Base-by-base conservation (phyloP, 2,797 vertebrate species). In the Coreius guichenoti region DNA sequence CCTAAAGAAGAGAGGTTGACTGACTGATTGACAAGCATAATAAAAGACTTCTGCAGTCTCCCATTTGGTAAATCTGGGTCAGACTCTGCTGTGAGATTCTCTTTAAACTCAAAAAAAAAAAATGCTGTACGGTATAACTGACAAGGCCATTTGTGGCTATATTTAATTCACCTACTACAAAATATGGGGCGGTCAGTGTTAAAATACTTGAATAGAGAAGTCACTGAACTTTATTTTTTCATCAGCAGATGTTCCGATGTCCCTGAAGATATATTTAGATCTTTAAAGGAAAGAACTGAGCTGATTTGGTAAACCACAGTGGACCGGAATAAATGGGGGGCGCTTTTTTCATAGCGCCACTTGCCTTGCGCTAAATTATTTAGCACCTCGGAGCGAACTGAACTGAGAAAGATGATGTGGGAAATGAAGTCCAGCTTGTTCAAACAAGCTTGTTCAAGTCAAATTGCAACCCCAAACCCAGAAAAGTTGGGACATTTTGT, bases 71-170 rank as follows among this genome's bases (percentile, higher is more conserved):
- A 72, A 77, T 56, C 56, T 84, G 47, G 86, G 82, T 70, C 81
- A 80, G 81, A 39, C n/a, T 23, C 51, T 77, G 39, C 69, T 67
- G 56, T 43, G 39, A 33, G 76, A 81, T 78, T 75, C 78, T 79
- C 76, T 82, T 83, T 81, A 75, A 85, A 83, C 69, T 63, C 17
- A 65, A n/a, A n/a, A n/a, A n/a, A n/a, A n/a, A n/a, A n/a, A 70
- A 49, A 61, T 68, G 63, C 29, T 69, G 31, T 29, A 47, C 19
- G 8, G 51, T 80, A 61, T 76, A 70, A 23, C 12, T 65, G 76
- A 81, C 63, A 70, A 80, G 68, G 51, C 72, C 70, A 67, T 75
- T 75, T 58, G 73, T 21, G 68, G 26, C 54, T 49, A 81, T 81
- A 61, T 75, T 31, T 75, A 85, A 68, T 85, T 79, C 33, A 65